A percentile compares a stretch with the other conserved stretches of the same genome.
These are phyloP conservation scores for Cetonia aurata DNA, from an alignment of 2,888 invertebrate genomes.

Conservation along the genomic window DNA sequence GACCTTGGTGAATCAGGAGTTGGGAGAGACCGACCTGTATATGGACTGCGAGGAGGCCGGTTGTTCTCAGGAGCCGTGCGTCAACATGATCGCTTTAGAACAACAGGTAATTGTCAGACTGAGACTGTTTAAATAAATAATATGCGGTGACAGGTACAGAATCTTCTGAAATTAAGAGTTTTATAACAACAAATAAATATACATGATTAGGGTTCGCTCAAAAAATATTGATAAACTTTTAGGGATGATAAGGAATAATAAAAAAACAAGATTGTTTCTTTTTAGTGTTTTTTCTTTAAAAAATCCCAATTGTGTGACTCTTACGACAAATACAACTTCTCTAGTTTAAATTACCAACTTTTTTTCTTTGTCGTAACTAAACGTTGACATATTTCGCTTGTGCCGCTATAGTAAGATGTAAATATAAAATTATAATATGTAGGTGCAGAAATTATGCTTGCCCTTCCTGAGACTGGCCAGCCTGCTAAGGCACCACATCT, in stretches of 20 bases:
- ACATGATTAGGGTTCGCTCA: no score
- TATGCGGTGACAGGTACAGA: no score
- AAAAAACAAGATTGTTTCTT: no score
- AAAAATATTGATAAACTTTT: no score
- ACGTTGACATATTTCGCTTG: no score
- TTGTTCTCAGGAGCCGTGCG: slow-evolving; percentile 55
- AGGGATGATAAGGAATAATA: no score
- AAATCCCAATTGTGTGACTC: not conserved
- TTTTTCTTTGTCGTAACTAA: no score
- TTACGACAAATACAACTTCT: not conserved
- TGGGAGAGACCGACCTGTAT: slow-evolving; percentile 73
- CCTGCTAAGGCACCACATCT: slow-evolving; percentile 79
- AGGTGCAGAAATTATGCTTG: slow-evolving; percentile 84
- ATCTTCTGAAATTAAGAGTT: no score
- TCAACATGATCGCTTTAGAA: slow-evolving; percentile 65
- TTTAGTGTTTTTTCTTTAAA: no score
- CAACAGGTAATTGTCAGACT: slow-evolving; percentile 64
- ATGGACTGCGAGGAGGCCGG: slow-evolving; percentile 70
- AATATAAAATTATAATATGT: not conserved
- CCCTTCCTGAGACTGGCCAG: slow-evolving; percentile 89
- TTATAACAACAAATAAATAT: no score
- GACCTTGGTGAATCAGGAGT: slow-evolving; percentile 66
- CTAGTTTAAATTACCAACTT: no score
- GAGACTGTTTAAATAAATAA: slow-evolving; percentile 1
- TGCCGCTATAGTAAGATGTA: no score